Base-by-base conservation (phyloP, 2,888 invertebrate genomes). In the Cynaeus angustus region DNA sequence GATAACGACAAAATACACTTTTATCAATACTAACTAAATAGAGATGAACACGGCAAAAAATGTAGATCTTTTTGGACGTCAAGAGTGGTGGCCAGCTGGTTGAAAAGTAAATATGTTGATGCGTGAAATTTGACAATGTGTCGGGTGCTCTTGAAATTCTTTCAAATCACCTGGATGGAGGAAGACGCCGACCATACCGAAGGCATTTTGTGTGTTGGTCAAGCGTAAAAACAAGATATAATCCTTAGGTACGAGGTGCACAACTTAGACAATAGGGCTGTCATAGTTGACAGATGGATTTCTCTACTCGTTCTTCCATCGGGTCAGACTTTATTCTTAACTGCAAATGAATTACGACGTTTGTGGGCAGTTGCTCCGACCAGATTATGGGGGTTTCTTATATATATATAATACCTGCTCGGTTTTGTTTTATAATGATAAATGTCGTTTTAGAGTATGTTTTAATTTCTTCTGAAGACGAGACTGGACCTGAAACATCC, bases 261-360 rank as follows among this genome's bases (percentile, higher is more conserved):
- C 69, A 71, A 70, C 66, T 70, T 76, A 78, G 77, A 80, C 79
- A 78, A 79, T 79, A 69, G 78, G 71, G 72, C 76, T 77, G 78
- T 77, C 79, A 77, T 73, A 72, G 71, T 73, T 77, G 76, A 80
- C 77, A 79, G 77, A 79, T 78, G 76, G 77, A 78, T 77, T 74
- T 74, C 76, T 78, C 75, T 75, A 73, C 74, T 72, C 76, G 72
- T 77, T 75, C 74, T 73, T 71, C 68, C 61, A 70, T 70, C 68
- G 68, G 75, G 70, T 66, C 68, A 61, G 67, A 67, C 66, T 53
- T 50, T 72, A 71, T 68, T 61, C 70, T 70, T 71, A 71, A 72
- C 74, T 77, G 72, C 75, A 73, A 74, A 76, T 75, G 78, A 78
- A 77, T 78, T 76, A 77, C 75, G 74, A 73, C 46, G 55, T 16